Evolutionary conservation across 2,797 vertebrate species (phyloP).

Genomic region (Pseudomugil tenellus): DNA sequence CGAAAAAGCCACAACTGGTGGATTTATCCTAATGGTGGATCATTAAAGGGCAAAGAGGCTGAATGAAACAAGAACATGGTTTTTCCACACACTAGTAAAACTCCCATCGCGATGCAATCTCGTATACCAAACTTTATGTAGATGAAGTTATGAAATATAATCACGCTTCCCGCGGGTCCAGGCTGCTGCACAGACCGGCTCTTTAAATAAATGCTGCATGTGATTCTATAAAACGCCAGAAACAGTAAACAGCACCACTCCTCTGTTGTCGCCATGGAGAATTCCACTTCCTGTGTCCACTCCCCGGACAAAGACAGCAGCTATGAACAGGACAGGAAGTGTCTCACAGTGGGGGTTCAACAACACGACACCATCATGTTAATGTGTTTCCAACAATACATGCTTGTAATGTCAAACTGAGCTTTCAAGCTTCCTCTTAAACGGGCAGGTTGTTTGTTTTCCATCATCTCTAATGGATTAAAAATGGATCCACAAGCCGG

Average conservation of each 20-base stretch:
- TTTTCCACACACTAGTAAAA: background rate
- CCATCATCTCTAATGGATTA: background rate
- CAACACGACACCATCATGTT: slow-evolving; percentile 59
- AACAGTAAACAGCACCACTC: slow-evolving; percentile 69
- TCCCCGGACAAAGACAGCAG: slow-evolving; percentile 79
- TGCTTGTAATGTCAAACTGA: background rate
- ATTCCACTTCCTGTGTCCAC: slow-evolving; percentile 79
- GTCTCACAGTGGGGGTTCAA: slow-evolving; percentile 47
- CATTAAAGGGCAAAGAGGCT: slow-evolving; percentile 11
- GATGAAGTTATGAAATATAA: background rate
- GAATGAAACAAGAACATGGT: slow-evolving; percentile 9
- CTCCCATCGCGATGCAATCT: background rate
- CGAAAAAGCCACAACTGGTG: background rate
- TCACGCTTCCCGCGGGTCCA: background rate
- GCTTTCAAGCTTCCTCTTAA: slow-evolving; percentile 6
- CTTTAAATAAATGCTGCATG: background rate
- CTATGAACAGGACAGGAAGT: slow-evolving; percentile 79
- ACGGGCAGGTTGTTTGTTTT: background rate
- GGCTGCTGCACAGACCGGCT: background rate
- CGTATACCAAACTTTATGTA: background rate
- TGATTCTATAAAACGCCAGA: slow-evolving; percentile 41
- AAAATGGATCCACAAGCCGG: background rate
- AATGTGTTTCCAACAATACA: slow-evolving; percentile 1
- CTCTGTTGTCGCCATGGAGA: slow-evolving; percentile 68
- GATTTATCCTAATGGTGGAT: slow-evolving; percentile 34